Percentiles rank a stretch among this genome's conserved stretches.
These are phyloP conservation scores for Cyanocitta stelleri DNA, from an alignment of 2,113 vertebrate genomes.

Conservation along the genomic window DNA sequence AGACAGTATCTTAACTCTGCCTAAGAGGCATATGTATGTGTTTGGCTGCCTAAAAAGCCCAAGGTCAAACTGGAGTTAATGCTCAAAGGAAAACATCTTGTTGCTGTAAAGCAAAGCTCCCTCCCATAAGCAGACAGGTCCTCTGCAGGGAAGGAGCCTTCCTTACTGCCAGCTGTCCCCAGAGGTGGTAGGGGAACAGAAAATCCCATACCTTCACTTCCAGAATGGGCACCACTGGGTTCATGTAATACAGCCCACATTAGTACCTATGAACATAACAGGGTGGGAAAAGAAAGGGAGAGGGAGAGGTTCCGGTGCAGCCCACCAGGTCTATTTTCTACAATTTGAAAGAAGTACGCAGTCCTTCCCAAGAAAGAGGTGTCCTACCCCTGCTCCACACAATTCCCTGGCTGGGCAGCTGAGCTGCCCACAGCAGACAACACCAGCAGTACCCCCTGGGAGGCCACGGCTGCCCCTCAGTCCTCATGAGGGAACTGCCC, in stretches of 20 bases:
- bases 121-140: not conserved
- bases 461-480: not conserved
- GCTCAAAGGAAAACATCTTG: not conserved
- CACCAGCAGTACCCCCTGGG: not conserved
- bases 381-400: not conserved
- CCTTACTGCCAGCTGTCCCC: not conserved
- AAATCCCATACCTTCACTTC: not conserved
- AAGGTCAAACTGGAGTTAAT: not conserved
- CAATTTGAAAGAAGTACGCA: fast-evolving
- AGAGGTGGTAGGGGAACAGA: not conserved
- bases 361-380: not conserved
- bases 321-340: not conserved
- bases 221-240: not conserved
- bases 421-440: fast-evolving
- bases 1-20: not conserved
- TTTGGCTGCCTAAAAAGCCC: not conserved
- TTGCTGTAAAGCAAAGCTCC: not conserved
- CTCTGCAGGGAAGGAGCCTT: not conserved
- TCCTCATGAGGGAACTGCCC: not conserved
- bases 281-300: not conserved
- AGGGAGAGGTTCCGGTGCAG: not conserved
- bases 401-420: not conserved
- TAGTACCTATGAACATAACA: not conserved
- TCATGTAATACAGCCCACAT: fast-evolving
- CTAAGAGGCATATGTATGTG: not conserved